Evolutionary conservation across 92 coral and sea anemone genomes (phyloP), one percentile per base, ranked within the genome.

Genomic region (Zoanthus solanderi): DNA sequence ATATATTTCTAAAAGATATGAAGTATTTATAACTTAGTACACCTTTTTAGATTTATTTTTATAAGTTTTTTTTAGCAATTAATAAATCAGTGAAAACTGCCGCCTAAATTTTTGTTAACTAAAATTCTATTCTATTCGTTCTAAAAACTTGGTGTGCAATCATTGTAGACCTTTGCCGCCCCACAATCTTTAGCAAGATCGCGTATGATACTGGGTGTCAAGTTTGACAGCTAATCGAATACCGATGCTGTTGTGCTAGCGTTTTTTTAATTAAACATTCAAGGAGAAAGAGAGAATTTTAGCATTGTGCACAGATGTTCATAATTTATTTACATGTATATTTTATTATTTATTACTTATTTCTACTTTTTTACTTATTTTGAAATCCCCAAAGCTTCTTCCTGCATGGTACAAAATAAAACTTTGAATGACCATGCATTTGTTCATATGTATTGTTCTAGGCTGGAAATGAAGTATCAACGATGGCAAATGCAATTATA

Each of bases 381-480:
- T 58, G 66, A 58, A 58, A 58, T 58, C 66, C 66, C 18, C 66
- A 58, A 58, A 58, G 66, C 66, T 58, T 58, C 66, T 58, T 58
- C 66, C 66, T 58, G 66, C 66, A 58, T 58, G 66, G 66, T 58
- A 58, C 66, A 58, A 58, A 58, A 58, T 14, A 58, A 58, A 58
- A 58, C 66, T 58, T 58, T 58, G 28, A 58, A 58, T 58, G 66
- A 58, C 66, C 66, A 58, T 58, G 66, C 66, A 58, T 58, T 58
- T 58, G 66, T 58, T 58, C 66, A n/a, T 58, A 58, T 58, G 66
- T 56, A 58, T 58, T 58, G 66, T 58, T 58, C 66, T 58, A 58
- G 66, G 66, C 66, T 58, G 66, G 66, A 58, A 58, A 58, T 58
- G 66, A 58, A 58, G 66, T 58, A 58, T 58, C 66, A 58, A 58